Percentiles rank a stretch among this genome's conserved stretches.
Evolutionary conservation across 2,797 vertebrate species (phyloP).

Genomic region (Syngnathus acus): DNA sequence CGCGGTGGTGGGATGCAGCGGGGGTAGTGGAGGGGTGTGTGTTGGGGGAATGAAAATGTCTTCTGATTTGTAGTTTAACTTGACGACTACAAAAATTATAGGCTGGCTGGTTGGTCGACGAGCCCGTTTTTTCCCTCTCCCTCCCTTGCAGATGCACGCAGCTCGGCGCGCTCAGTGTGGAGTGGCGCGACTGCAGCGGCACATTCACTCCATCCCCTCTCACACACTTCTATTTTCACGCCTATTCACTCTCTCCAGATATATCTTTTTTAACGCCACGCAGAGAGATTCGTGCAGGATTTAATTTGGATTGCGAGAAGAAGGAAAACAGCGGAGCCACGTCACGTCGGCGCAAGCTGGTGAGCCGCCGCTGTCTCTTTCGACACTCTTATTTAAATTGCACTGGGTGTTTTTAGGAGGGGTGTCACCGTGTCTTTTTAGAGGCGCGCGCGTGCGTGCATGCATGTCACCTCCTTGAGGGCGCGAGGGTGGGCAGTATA

Average conservation of each 20-base stretch:
- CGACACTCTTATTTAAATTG: constrained; percentile 19
- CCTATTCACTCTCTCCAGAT: not conserved
- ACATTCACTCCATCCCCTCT: constrained; percentile 51
- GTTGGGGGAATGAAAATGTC: constrained; percentile 38
- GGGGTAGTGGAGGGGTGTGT: not conserved
- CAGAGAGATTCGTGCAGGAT: constrained; percentile 48
- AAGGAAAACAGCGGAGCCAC: constrained; percentile 10
- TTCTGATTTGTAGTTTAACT: constrained; percentile 60
- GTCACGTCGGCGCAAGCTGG: constrained; percentile 42
- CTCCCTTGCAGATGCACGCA: constrained; percentile 64
- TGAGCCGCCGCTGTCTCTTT: constrained; percentile 46
- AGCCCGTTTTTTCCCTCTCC: constrained; percentile 19
- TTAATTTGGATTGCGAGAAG: not conserved
- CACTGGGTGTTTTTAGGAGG: constrained; percentile 5
- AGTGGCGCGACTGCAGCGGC: constrained; percentile 54
- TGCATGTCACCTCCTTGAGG: not conserved
- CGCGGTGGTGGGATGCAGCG: not conserved
- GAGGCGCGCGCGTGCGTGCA: not conserved
- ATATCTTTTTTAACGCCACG: constrained; percentile 16
- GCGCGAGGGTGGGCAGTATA: not conserved
- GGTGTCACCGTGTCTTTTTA: not conserved
- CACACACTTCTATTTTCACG: constrained; percentile 35
- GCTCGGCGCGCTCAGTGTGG: constrained; percentile 63
- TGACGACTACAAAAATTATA: constrained; percentile 25
- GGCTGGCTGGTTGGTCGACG: constrained; percentile 47